Evolutionary conservation across 2,113 vertebrate genomes (phyloP).

Genomic region (Microcebus tavaratra): DNA sequence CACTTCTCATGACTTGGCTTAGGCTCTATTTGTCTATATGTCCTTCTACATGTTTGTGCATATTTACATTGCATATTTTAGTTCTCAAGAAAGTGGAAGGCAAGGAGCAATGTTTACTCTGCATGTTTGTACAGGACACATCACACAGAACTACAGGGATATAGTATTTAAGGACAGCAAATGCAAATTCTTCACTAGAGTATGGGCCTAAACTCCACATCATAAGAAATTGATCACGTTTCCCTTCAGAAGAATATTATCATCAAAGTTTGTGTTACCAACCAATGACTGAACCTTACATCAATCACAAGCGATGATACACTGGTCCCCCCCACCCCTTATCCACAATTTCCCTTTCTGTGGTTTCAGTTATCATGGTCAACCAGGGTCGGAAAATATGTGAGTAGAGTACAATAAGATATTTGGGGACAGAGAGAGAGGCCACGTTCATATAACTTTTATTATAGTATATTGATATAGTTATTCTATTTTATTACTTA

Average conservation of each 20-base stretch:
- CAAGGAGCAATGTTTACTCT: background rate
- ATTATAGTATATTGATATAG: background rate
- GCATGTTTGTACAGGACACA: background rate
- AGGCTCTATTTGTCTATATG: background rate
- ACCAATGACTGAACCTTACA: background rate
- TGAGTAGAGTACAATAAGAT: background rate
- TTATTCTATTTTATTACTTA: background rate
- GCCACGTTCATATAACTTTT: background rate
- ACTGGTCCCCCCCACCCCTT: no score
- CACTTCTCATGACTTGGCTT: background rate
- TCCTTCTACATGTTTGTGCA: constrained; percentile 14
- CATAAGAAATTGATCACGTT: background rate
- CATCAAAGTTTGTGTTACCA: background rate
- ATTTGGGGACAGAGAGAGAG: background rate
- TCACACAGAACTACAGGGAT: background rate
- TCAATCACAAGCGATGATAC: background rate
- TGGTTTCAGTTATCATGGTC: background rate
- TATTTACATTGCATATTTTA: background rate
- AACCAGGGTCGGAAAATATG: background rate
- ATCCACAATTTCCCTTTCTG: background rate
- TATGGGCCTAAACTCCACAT: background rate
- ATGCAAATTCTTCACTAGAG: background rate
- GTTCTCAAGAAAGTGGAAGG: background rate
- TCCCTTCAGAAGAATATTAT: background rate
- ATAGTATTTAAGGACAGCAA: background rate